A percentile compares a stretch with the other conserved stretches of the same genome.
Evolutionary conservation across 2,797 vertebrate species (phyloP).

Genomic region (Valencia hispanica): DNA sequence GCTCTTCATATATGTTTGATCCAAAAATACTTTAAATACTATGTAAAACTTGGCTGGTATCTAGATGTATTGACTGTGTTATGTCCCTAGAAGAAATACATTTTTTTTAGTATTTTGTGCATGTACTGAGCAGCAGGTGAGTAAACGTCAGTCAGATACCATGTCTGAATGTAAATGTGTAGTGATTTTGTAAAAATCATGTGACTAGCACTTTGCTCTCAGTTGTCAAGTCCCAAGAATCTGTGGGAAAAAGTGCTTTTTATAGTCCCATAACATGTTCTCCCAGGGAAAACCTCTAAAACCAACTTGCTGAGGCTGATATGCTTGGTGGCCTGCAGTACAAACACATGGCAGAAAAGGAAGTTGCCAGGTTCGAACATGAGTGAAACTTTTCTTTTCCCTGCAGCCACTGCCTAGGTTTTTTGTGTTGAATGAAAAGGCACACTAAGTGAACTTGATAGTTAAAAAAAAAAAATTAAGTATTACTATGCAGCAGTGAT

Average conservation of each 20-base stretch:
- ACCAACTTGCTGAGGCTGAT: conserved; percentile 46
- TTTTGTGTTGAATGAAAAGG: conserved; percentile 39
- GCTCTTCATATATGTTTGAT: neutral
- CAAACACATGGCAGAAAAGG: conserved; percentile 33
- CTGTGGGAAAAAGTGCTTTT: conserved; percentile 36
- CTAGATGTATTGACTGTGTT: neutral
- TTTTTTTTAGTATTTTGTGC: neutral
- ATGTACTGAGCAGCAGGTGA: conserved; percentile 16
- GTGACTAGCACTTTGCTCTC: conserved; percentile 43
- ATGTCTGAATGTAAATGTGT: conserved; percentile 40
- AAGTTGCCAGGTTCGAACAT: conserved; percentile 37
- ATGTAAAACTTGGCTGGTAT: neutral
- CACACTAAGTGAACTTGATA: conserved; percentile 22
- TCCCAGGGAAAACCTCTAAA: conserved; percentile 55
- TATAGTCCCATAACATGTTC: conserved; percentile 52
- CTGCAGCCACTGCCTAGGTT: conserved; percentile 18
- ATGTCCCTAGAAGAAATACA: neutral
- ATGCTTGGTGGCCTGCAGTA: conserved; percentile 33
- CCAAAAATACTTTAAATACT: neutral
- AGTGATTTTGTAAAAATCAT: conserved; percentile 43
- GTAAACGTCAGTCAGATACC: conserved; percentile 24
- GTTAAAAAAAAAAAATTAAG: conserved; percentile 14
- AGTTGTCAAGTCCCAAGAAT: conserved; percentile 52
- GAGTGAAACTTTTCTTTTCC: conserved; percentile 24
- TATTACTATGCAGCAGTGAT: conserved; percentile 40